These are phyloP conservation scores for Coendou prehensilis DNA, from an alignment of 2,797 vertebrate species.

Conservation along the genomic window DNA sequence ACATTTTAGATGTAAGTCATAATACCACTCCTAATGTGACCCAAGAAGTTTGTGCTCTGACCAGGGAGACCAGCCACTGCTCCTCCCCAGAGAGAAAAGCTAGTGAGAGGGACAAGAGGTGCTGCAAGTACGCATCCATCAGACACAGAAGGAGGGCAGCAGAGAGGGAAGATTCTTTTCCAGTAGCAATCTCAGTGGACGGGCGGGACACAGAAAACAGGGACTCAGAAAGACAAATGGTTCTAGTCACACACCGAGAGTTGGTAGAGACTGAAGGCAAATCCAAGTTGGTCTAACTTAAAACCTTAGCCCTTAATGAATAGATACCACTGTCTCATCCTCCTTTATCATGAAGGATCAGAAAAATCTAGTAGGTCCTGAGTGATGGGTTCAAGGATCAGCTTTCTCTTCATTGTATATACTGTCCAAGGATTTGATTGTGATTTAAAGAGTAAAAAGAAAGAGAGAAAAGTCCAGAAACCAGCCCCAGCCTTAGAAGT, in stretches of 20 bases:
- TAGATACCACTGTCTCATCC: not conserved
- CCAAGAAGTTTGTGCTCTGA: not conserved
- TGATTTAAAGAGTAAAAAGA: not conserved
- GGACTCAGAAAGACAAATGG: not conserved
- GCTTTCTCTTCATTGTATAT: not conserved
- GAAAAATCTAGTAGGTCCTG: not conserved
- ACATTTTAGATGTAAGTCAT: not conserved
- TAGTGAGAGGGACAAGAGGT: not conserved
- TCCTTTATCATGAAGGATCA: not conserved
- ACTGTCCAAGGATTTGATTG: not conserved
- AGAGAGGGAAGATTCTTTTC: no score
- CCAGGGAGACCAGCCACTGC: not conserved
- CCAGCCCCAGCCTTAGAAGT: not conserved
- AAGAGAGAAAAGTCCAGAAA: not conserved
- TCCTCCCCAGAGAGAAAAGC: not conserved
- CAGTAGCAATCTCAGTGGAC: no score
- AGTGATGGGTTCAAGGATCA: not conserved
- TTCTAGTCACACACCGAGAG: not conserved
- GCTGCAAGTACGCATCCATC: fast-evolving
- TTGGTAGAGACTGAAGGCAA: not conserved
- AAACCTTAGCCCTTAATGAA: not conserved
- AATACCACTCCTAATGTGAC: not conserved
- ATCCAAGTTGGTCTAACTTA: not conserved
- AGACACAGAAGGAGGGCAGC: fast-evolving
- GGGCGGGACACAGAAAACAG: not conserved